Base-by-base conservation (phyloP, 2,113 vertebrate species). In the Syngnathus scovelli region DNA sequence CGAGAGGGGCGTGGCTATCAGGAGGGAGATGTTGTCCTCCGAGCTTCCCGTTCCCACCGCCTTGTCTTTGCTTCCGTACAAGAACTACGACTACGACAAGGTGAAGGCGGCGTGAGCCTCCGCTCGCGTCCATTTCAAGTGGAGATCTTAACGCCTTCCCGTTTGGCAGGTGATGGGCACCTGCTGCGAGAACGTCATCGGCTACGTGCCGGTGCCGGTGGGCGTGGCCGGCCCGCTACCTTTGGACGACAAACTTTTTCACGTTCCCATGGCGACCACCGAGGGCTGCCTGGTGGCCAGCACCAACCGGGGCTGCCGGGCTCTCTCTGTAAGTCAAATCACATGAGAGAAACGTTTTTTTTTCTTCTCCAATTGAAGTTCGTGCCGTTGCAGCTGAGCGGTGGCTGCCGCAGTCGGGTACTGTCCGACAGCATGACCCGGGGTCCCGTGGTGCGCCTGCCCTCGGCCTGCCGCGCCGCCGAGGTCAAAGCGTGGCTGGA, bases 261-360 rank as follows among this genome's bases (percentile, higher is more conserved):
- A 98, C 21, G 87, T 98, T 49, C 96, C 97, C 11, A 90, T 98
- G 94, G 97, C 97, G 73, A 99, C 96, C 68, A 99, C 97, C 16
- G 97, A 99, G 86, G 97, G 97, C 36, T 98, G 95, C 71, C 92
- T 98, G 64, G 95, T 99, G 55, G 96, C 97, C 69, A 99, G 96
- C 87, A 93, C 96, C 5, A 99, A 99, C 59, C 86, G 97, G 84
- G 96, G 97, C 61, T 99, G 96, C 86, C 92, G 96, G 85, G 95
- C 97, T 0, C 93, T 98, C 56, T 87, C 85, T 65, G 97, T 98
- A 89, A 94, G 94, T 33, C 27, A 33, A 33, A 33, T 33, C 27
- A 33, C 3, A 3, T 33, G 27, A 3, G 27, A 3, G 27, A 33
- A 33, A 33, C 0, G 27, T 3, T 33, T 33, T 33, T 33, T 60